phyloP scores from a whole-genome alignment of 2,888 invertebrate genomes.

The Spicauda simplicius region DNA sequence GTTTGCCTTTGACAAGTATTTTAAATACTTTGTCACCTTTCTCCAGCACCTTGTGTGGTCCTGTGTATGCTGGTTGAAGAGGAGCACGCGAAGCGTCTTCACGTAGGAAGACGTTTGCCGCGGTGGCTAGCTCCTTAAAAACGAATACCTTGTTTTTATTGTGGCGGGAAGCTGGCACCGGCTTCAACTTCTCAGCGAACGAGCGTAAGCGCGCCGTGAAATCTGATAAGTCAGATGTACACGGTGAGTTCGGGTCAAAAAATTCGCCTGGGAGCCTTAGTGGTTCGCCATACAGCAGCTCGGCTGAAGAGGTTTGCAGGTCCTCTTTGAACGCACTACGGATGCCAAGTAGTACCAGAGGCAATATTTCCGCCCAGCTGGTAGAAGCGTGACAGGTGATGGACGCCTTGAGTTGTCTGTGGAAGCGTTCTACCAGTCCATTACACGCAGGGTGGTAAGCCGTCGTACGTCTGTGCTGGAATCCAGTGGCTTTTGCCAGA shows the following conservation, averaged over 20 bases:
- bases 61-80: conserved; percentile 16
- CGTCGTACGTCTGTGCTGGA: conserved; percentile 39
- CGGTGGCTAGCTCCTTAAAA: conserved; percentile 43
- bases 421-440: conserved; percentile 46
- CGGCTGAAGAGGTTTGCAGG: conserved; percentile 43
- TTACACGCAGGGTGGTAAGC: conserved; percentile 48
- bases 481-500: not conserved
- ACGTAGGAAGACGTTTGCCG: conserved; percentile 15
- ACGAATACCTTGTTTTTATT: conserved; percentile 40
- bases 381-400: conserved; percentile 30
- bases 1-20: conserved; percentile 3
- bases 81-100: conserved; percentile 14
- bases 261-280: too few relatives aligned
- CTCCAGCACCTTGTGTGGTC: conserved; percentile 4
- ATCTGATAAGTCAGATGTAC: conserved; percentile 31
- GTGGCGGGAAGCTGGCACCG: conserved; percentile 40
- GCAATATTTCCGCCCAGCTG: conserved; percentile 42
- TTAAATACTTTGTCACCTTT: conserved; percentile 7
- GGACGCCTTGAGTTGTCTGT: conserved; percentile 35
- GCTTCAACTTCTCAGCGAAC: conserved; percentile 18
- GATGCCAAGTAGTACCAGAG: conserved; percentile 42
- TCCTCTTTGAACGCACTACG: conserved; percentile 39
- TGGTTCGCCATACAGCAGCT: conserved; percentile 46
- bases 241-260: conserved; percentile 21
- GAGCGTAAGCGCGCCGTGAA: conserved; percentile 32